Percentiles rank a stretch among this genome's conserved stretches.
Evolutionary conservation across 2,113 vertebrate species (phyloP).

Genomic region (Hippocampus mohnikei): DNA sequence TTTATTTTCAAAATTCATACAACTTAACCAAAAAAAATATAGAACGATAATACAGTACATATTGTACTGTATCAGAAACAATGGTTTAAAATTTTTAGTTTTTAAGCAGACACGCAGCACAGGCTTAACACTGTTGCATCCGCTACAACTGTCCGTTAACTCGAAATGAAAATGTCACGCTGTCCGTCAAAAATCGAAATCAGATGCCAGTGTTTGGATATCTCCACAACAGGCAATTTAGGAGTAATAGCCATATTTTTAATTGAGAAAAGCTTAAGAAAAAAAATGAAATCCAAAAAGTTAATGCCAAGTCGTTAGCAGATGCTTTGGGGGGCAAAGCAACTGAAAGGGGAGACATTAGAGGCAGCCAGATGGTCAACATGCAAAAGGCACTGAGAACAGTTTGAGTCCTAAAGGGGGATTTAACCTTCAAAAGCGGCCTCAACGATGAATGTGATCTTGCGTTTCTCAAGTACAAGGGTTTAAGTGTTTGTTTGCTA

Average conservation of each 20-base stretch:
- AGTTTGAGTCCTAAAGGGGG: conserved; percentile 25
- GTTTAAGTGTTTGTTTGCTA: not conserved
- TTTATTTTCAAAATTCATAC: not conserved
- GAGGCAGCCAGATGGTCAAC: conserved; percentile 46
- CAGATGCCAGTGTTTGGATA: not conserved
- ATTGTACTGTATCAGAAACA: too few relatives aligned
- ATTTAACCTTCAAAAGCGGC: conserved; percentile 29
- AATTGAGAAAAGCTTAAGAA: not conserved
- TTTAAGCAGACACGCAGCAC: too few relatives aligned
- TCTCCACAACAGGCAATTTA: not conserved
- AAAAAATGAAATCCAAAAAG: not conserved
- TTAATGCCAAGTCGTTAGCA: conserved; percentile 9
- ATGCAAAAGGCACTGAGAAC: conserved; percentile 46
- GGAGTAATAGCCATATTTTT: not conserved
- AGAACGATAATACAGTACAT: too few relatives aligned
- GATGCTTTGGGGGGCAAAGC: not conserved
- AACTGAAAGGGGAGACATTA: conserved; percentile 16
- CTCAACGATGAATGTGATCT: conserved; percentile 17
- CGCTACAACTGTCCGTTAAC: not conserved
- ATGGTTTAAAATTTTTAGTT: too few relatives aligned
- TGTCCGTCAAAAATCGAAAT: not conserved
- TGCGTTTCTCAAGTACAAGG: conserved; percentile 26
- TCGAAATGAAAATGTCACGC: not conserved
- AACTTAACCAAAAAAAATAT: not conserved
- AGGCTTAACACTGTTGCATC: not conserved